phyloP scores from a whole-genome alignment of 2,113 vertebrate genomes.

The Mandrillus leucophaeus region DNA sequence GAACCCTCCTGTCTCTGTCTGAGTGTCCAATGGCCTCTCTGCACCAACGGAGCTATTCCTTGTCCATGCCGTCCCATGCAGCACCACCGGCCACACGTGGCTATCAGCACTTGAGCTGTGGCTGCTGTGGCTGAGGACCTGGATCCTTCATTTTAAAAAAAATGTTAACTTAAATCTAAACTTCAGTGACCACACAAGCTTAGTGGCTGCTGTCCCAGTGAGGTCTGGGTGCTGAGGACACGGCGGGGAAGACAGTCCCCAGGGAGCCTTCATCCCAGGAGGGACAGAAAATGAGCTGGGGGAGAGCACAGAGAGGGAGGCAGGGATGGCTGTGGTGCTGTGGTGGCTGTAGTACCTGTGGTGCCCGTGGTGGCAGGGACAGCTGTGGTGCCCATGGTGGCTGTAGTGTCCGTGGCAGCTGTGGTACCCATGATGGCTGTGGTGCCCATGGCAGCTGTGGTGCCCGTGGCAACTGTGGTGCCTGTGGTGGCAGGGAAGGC shows the following conservation, averaged over 20 bases:
- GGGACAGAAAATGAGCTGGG: fast-evolving
- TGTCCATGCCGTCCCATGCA: neutral
- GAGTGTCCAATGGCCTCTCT: fast-evolving
- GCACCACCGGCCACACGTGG: no score
- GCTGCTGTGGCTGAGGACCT: neutral
- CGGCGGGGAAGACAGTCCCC: fast-evolving
- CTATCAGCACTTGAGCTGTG: no score
- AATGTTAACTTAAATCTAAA: neutral
- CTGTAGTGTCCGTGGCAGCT: no score
- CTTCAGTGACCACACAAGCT: neutral
- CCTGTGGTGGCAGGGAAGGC: neutral
- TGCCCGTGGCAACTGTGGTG: neutral
- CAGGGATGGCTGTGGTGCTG: neutral
- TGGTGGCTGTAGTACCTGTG: neutral
- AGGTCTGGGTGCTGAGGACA: fast-evolving
- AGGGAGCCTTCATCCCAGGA: neutral
- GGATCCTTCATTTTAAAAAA: neutral
- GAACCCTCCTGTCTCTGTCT: no score
- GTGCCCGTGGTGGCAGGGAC: neutral
- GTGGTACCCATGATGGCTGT: neutral
- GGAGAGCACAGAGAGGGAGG: neutral
- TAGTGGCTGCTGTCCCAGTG: fast-evolving
- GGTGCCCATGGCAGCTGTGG: neutral
- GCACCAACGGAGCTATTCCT: fast-evolving
- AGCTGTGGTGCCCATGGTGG: neutral